phyloP scores from a whole-genome alignment of 2,888 invertebrate genomes.

The Andrena marginata region DNA sequence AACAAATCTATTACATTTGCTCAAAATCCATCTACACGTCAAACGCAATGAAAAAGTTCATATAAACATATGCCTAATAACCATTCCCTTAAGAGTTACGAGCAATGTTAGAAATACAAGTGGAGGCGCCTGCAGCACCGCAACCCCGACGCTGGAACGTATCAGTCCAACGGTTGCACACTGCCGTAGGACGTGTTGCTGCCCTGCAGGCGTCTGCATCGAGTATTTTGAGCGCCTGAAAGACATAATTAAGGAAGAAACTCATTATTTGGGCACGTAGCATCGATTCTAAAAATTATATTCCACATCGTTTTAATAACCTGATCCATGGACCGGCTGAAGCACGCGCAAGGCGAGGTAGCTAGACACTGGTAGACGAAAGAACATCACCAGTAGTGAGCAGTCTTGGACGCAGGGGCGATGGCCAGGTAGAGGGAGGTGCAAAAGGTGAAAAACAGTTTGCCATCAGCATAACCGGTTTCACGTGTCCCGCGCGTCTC shows the following conservation, averaged over 20 bases:
- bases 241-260: not conserved
- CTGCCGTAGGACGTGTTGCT: no score
- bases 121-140: no score
- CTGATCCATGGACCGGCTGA: not conserved
- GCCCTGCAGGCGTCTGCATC: no score
- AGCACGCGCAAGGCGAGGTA: conserved; percentile 9
- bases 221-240: not conserved
- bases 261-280: not conserved
- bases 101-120: no score
- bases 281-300: not conserved
- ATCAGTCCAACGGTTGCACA: no score
- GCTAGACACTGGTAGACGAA: conserved; percentile 35
- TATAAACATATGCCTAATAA: no score
- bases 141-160: no score
- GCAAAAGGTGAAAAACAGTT: conserved; percentile 81
- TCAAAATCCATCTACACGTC: no score
- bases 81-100: no score
- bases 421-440: conserved; percentile 65
- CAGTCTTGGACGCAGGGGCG: conserved; percentile 42
- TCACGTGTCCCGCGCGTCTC: conserved; percentile 64
- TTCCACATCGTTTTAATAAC: not conserved
- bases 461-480: conserved; percentile 82
- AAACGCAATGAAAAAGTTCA: no score
- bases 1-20: no score
- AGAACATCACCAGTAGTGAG: conserved; percentile 36